Base-by-base conservation (phyloP, 2,113 vertebrate genomes). In the Tachuris rubrigastra region DNA sequence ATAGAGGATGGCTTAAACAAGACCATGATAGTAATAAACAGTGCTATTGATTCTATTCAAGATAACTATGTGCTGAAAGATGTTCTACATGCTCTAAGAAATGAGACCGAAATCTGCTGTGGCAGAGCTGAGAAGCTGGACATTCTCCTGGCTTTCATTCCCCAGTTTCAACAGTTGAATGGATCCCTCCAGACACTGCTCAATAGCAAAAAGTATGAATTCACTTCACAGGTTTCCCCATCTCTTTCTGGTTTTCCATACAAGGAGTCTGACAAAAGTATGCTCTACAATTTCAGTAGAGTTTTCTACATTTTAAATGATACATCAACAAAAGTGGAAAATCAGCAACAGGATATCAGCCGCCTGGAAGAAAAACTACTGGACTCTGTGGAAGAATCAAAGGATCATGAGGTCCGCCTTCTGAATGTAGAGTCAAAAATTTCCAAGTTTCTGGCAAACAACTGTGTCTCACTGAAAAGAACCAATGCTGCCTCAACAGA, bases 1-100 rank as follows among this genome's bases (percentile, higher is more conserved):
- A 96, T 97, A 91, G 98, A 98, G 89, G 98, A 98, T 13, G 98
- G 98, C 33, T 90, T 98, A 76, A 98, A 98, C 80, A 98, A 98
- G 85, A 98, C 98, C 41, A 98, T 98, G 98, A 95, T 67, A 27
- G 79, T 98, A 74, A 73, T 98, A 67, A 98, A 98, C 71, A 97
- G 78, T 19, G 98, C 97, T 81, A 84, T 98, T 6, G 98, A 98
- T 96, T 98, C 97, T 60, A 96, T 98, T 90, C 98, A 95, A 44
- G 98, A 98, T 82, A 98, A 98, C 69, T 98, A 97, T 12, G 84
- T 97, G 35, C 76, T 92, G 42, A 98, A 97, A 93, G 96, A 95
- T n/a, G 62, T 14, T 2, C 56, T 98, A 17, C 80, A 0, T 72
- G 42, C 55, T n/a, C 49, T 96, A 42, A 92, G 91, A 65, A 89